Evolutionary conservation across 2,888 invertebrate genomes (phyloP), one percentile per base, ranked within the genome.

Genomic region (Clitarchus hookeri): DNA sequence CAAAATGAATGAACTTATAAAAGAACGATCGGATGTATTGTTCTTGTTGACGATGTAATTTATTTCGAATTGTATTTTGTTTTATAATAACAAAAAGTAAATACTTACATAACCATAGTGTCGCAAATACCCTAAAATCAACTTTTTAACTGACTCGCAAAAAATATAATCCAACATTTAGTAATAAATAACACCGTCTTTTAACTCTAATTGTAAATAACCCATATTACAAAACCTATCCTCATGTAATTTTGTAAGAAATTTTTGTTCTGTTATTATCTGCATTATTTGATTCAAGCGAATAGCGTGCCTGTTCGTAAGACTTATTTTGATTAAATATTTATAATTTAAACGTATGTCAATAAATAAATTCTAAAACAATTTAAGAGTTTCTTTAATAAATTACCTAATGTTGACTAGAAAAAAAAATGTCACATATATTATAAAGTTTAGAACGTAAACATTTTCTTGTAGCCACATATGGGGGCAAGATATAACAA

Each of bases 321-420:
- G 13, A 65, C 23, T 65, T 65, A n/a, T 65, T 65, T 65, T 65
- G 19, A 65, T 65, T 65, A 65, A 65, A 65, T 65, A 65, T 65
- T 65, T 65, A 65, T 65, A 65, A 65, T 65, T 65, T 65, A 65
- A 65, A 65, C 65, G 19, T 65, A 65, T 65, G 65, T 65, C 65
- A 65, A 65, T 65, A 65, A 65, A 65, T 23, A 65, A 65, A 65
- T 65, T n/a, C n/a, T 65, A 65, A 65, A 65, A 65, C 19, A 11
- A 23, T n/a, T 65, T 65, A 65, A 65, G 65, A 8, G 65, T 65
- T 65, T 65, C 8, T 65, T 65, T 65, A 65, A n/a, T 65, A 65
- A 65, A 65, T 65, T 23, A 65, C 65, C 65, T 65, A 65, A 12
- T 23, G n/a, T n/a, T 65, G 6, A 65, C 65, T 65, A 3, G 48